Evolutionary conservation across 2,888 invertebrate species (phyloP).

Genomic region (Himalopsyche japonica): DNA sequence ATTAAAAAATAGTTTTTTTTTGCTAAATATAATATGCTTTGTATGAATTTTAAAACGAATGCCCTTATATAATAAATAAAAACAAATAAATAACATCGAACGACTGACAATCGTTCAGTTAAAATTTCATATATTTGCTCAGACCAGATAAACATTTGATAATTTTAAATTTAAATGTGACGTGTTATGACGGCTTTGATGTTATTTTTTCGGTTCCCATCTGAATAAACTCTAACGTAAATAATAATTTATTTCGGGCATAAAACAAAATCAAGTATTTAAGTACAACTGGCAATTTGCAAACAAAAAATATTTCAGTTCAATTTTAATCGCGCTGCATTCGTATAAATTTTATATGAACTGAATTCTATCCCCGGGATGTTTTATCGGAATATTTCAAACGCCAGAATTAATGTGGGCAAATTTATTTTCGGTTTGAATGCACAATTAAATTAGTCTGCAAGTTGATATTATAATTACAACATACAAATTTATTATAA

Average conservation of each 20-base stretch:
- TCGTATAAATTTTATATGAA: neutral
- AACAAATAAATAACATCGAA: no score
- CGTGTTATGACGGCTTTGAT: neutral
- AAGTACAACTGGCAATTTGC: neutral
- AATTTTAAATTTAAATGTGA: no score
- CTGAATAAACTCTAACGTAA: neutral
- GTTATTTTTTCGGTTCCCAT: neutral
- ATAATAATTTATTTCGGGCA: neutral
- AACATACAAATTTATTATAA: no score
- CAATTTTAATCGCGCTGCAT: neutral
- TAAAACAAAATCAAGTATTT: neutral
- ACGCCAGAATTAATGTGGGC: neutral
- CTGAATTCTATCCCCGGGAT: neutral
- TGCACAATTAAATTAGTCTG: neutral
- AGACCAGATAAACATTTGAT: no score
- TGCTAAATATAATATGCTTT: no score
- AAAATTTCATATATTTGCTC: no score
- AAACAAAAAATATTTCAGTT: neutral
- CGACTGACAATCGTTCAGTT: no score
- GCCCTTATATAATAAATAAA: no score
- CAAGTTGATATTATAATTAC: no score
- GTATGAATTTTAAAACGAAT: no score
- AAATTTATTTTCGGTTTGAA: neutral
- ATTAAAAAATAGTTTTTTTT: no score
- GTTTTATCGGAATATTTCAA: neutral